Evolutionary conservation across 2,888 invertebrate species (phyloP).

Genomic region (Drosophila multiciliata): DNA sequence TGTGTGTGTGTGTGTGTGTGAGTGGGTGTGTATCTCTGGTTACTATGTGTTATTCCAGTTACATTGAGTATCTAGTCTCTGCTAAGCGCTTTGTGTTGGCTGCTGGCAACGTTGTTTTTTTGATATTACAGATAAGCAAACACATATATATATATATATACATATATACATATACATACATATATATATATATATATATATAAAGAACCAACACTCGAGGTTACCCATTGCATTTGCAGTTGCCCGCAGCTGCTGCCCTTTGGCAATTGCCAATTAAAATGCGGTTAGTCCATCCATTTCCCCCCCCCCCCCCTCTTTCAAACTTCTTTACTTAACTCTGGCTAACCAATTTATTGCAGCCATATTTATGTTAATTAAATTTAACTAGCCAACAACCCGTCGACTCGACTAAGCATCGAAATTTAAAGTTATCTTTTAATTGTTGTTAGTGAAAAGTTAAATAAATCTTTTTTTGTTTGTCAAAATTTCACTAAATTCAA

Average conservation of each 20-base stretch:
- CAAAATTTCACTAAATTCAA: constrained; percentile 6
- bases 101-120: background rate
- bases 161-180: background rate
- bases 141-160: background rate
- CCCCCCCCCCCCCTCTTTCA: background rate
- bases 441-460: background rate
- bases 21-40: background rate
- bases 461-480: constrained; percentile 1
- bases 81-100: constrained; percentile 3
- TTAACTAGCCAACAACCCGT: constrained; percentile 5
- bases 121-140: background rate
- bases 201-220: constrained; percentile 8
- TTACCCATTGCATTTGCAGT: constrained; percentile 9
- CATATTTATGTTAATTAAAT: constrained; percentile 51
- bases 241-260: constrained; percentile 43
- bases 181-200: background rate
- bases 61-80: constrained; percentile 1
- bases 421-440: background rate
- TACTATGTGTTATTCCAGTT: constrained; percentile 20
- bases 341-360: constrained; percentile 30
- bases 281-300: constrained; percentile 34
- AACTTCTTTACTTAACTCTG: constrained; percentile 3
- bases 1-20: background rate
- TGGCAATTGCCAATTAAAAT: constrained; percentile 59
- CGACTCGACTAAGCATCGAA: constrained; percentile 10